Conservation (phyloP, 2,113 vertebrate genomes). For the Helogale parvula region DNA sequence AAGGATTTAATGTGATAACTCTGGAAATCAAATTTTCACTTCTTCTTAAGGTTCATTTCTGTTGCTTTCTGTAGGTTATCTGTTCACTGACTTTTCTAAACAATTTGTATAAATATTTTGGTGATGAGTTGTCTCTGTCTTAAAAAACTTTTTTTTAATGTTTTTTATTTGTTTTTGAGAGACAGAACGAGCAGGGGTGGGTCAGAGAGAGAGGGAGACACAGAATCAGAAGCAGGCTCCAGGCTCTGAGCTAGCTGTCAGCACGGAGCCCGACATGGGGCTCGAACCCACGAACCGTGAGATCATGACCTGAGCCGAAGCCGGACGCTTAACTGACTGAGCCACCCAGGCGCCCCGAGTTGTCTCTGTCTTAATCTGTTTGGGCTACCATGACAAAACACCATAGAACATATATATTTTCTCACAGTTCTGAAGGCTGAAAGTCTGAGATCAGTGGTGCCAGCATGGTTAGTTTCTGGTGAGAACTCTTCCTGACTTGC, state of each 20-base stretch:
- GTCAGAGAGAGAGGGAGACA: no score
- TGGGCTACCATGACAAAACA: neutral
- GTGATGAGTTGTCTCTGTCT: neutral
- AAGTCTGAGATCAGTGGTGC: neutral
- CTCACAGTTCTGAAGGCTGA: neutral
- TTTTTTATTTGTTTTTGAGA: no score
- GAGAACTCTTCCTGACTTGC: neutral
- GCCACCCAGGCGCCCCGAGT: neutral
- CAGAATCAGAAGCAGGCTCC: no score
- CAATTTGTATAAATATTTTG: neutral
- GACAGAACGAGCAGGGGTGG: no score
- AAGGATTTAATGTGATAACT: neutral
- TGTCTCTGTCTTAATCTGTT: neutral
- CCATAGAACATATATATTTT: neutral
- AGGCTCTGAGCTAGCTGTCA: no score
- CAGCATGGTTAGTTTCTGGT: neutral
- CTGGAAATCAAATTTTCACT: neutral
- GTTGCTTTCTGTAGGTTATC: neutral
- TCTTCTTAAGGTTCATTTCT: neutral
- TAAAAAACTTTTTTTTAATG: no score
- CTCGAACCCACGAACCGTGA: no score
- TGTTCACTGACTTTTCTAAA: neutral
- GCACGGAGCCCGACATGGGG: no score
- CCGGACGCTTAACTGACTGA: no score
- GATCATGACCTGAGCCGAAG: no score